A percentile compares a stretch with the other conserved stretches of the same genome.
Conservation (phyloP, 2,888 invertebrate species). For the Cerastis rubricosa region DNA sequence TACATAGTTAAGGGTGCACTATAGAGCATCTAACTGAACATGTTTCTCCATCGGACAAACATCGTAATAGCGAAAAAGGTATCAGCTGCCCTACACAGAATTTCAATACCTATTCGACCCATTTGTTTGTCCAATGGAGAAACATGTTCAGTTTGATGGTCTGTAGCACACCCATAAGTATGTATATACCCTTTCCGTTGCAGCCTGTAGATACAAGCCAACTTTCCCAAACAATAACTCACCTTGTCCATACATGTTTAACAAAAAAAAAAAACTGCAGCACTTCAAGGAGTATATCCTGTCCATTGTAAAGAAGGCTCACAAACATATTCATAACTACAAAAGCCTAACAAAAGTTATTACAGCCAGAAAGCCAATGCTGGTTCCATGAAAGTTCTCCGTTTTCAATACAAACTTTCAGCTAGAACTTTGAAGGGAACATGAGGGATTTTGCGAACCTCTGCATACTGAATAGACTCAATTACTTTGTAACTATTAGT, state of each 20-base stretch:
- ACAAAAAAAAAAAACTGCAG: background rate
- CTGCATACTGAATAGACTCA: slow-evolving; percentile 8
- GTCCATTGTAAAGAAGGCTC: background rate
- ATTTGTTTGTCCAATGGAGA: too few species aligned
- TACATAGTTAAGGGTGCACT: too few species aligned
- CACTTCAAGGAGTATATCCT: background rate
- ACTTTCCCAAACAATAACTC: background rate
- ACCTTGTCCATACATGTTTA: background rate
- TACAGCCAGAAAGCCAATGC: slow-evolving; percentile 42
- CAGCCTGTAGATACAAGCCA: background rate
- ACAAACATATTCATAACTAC: background rate
- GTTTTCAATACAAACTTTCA: slow-evolving; percentile 49
- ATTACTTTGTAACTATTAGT: slow-evolving; percentile 2
- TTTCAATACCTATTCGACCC: too few species aligned
- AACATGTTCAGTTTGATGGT: too few species aligned
- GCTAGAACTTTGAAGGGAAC: slow-evolving; percentile 24
- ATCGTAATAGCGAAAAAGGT: too few species aligned
- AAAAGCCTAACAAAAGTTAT: slow-evolving; percentile 34
- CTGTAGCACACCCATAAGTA: too few species aligned
- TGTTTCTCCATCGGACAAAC: too few species aligned
- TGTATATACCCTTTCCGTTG: too few species aligned
- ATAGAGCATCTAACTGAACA: too few species aligned
- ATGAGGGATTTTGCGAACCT: slow-evolving; percentile 22
- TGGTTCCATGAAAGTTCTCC: slow-evolving; percentile 32
- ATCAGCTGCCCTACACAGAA: too few species aligned